phyloP scores from a whole-genome alignment of 2,797 vertebrate genomes.

The Vultur gryphus region DNA sequence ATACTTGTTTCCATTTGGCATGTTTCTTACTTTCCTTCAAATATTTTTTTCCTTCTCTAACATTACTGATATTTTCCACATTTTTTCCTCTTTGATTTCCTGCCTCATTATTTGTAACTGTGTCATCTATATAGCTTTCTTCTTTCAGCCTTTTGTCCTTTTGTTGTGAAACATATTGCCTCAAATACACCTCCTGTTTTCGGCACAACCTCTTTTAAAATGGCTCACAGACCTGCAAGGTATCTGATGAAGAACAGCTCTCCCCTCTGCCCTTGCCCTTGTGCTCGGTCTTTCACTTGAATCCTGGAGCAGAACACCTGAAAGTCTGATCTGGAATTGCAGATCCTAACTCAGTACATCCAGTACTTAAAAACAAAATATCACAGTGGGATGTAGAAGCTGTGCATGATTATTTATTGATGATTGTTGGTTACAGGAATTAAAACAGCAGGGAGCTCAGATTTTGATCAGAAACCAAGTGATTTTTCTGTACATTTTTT shows the following conservation, averaged over 20 bases:
- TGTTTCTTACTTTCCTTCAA: not conserved
- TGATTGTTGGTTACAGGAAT: slow-evolving; percentile 52
- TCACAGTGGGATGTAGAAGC: slow-evolving; percentile 7
- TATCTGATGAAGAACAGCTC: not conserved
- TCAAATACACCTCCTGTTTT: not conserved
- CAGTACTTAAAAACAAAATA: slow-evolving; percentile 9
- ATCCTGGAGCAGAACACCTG: not conserved
- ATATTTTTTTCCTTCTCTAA: not conserved
- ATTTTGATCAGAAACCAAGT: slow-evolving; percentile 52
- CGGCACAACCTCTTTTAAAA: not conserved
- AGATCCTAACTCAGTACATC: not conserved
- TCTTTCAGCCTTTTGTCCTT: not conserved
- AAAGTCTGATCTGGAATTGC: not conserved
- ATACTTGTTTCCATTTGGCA: not conserved
- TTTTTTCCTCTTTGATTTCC: not conserved
- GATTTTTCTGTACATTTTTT: slow-evolving; percentile 25
- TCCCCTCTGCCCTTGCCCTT: not conserved
- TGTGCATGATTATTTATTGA: slow-evolving; percentile 51
- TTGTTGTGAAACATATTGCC: not conserved
- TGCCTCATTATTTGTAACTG: not conserved
- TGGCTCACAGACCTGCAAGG: slow-evolving; percentile 35
- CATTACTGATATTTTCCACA: not conserved
- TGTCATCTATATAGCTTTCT: not conserved
- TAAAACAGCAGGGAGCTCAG: slow-evolving; percentile 47
- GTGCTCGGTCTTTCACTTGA: not conserved